These are phyloP conservation scores for Cephonodes hylas DNA, from an alignment of 2,888 invertebrate genomes.

Conservation along the genomic window DNA sequence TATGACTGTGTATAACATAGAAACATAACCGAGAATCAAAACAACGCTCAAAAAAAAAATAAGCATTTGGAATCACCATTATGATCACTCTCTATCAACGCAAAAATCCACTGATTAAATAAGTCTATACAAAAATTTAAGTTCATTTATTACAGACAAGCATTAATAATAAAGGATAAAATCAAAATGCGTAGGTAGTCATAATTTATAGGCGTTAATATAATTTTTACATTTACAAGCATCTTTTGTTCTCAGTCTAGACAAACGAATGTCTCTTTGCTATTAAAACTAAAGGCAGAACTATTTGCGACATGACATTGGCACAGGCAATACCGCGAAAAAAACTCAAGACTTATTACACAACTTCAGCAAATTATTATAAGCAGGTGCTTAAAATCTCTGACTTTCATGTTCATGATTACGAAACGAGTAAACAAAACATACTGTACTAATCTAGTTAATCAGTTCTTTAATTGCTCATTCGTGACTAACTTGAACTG, in stretches of 20 bases:
- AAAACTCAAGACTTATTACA: slow-evolving; percentile 12
- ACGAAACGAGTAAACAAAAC: not conserved
- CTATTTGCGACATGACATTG: slow-evolving; percentile 15
- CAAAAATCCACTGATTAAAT: not conserved
- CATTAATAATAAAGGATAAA: not conserved
- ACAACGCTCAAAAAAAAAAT: not conserved
- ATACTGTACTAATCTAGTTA: not conserved
- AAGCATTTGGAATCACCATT: not conserved
- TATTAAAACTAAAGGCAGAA: slow-evolving; percentile 7
- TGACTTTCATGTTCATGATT: not conserved
- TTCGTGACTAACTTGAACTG: not conserved
- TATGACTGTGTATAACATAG: slow-evolving; percentile 19
- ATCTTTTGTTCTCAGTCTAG: slow-evolving; percentile 11
- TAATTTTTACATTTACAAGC: slow-evolving; percentile 8
- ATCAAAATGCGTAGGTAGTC: not conserved
- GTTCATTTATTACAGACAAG: not conserved
- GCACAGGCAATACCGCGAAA: slow-evolving; percentile 11
- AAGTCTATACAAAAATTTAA: not conserved
- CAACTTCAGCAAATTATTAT: slow-evolving; percentile 10
- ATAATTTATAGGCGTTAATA: slow-evolving; percentile 3
- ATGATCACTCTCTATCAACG: not conserved
- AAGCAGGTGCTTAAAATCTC: slow-evolving; percentile 1
- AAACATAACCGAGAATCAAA: slow-evolving; percentile 16
- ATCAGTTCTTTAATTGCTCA: not conserved
- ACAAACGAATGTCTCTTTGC: slow-evolving; percentile 4